Evolutionary conservation across 2,113 vertebrate species (phyloP), one percentile per base, ranked within the genome.

Genomic region (Lophius piscatorius): DNA sequence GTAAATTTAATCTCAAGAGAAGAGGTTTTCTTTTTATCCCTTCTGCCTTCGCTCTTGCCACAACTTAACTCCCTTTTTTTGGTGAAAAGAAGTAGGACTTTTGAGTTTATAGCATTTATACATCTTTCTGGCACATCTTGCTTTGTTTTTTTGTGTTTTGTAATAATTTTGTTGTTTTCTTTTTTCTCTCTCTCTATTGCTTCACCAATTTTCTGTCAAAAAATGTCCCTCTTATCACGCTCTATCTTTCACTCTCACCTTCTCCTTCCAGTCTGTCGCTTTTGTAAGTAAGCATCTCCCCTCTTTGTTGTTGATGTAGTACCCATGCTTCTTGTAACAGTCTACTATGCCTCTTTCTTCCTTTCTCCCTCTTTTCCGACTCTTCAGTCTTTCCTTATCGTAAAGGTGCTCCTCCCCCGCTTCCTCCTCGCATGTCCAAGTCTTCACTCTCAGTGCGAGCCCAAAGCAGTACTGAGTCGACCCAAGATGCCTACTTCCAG

Each of bases 381-480:
- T 50, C 82, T 68, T 68, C 89, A 99, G 97, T 96, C 89, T 97
- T 99, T 90, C 94, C 94, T 80, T 97, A 97, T 88, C 91, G 95
- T 85, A 98, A 98, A 94, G 95, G 93, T 82, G 88, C 83, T 56
- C 95, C 95, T 76, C 95, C 96, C 87, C 95, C 96, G 57, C 94
- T 98, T 76, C 97, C 97, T 41, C 92, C 94, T 85, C 94, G 97
- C 88, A 96, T 95, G 93, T 94, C 95, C 91, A 98, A 97, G 83
- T 96, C 97, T 77, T 94, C 95, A 60, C 95, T 98, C 76, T 96
- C 96, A 0, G 93, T 99, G 84, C 95, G 96, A 22, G 94, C 96
- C 29, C 97, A 99, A 91, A 98, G 97, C 93, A 98, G 96, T 91
- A 98, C 95, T 0, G 96, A 99, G 84, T 99, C 97, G 54, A 93